These are phyloP conservation scores for Coracopsis vasa DNA, from an alignment of 2,113 vertebrate species.

Conservation along the genomic window DNA sequence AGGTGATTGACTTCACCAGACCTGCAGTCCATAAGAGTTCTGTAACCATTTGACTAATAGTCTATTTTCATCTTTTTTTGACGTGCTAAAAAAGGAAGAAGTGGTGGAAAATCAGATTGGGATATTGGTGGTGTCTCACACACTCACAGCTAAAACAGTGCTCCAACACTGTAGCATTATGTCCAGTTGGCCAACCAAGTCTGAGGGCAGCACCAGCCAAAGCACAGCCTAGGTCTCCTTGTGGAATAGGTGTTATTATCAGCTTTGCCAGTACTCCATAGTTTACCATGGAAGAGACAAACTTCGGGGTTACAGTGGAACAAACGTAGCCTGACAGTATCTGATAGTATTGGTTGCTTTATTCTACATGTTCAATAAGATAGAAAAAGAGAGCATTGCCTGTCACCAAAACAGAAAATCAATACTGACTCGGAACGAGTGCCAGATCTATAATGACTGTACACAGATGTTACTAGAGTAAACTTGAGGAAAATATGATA, in stretches of 20 bases:
- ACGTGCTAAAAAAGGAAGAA: neutral
- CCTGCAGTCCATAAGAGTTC: neutral
- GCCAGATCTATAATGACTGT: slow-evolving; percentile 36
- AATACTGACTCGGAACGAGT: neutral
- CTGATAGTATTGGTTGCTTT: neutral
- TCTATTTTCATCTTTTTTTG: neutral
- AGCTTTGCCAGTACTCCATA: neutral
- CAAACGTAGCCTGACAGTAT: neutral
- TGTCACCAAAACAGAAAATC: neutral
- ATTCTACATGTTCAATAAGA: neutral
- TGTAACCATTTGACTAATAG: neutral
- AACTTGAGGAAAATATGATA: slow-evolving; percentile 47
- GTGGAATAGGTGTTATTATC: neutral
- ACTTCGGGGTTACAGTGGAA: neutral
- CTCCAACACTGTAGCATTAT: fast-evolving
- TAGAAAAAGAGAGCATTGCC: neutral
- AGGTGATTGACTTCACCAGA: neutral
- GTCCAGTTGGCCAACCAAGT: neutral
- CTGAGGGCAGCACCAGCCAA: neutral
- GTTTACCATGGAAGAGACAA: neutral
- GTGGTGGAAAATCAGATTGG: fast-evolving
- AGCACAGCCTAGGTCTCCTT: neutral
- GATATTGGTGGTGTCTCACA: neutral
- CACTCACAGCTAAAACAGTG: neutral
- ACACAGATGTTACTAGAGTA: slow-evolving; percentile 62